Evolutionary conservation across 2,797 vertebrate genomes (phyloP).

Genomic region (Pteropus rufus): DNA sequence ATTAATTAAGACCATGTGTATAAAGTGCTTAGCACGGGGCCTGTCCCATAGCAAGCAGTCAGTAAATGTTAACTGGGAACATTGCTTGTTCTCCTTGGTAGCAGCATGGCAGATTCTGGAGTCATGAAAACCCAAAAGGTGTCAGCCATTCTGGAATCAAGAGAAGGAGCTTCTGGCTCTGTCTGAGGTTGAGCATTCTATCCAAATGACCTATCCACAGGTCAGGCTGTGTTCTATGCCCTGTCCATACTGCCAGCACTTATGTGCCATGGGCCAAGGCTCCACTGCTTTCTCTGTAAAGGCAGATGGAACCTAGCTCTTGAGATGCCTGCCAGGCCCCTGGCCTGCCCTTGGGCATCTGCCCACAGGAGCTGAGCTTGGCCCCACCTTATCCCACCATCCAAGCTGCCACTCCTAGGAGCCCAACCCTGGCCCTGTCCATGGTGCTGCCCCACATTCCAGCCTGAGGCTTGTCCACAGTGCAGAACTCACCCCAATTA

Average conservation of each 20-base stretch:
- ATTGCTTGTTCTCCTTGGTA: background rate
- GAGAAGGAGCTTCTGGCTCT: background rate
- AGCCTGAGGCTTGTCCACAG: background rate
- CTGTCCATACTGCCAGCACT: background rate
- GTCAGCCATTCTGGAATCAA: background rate
- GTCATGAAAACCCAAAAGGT: background rate
- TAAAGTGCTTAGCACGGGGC: background rate
- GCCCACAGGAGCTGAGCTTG: background rate
- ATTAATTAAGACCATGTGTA: background rate
- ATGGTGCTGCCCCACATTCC: slow-evolving; percentile 39
- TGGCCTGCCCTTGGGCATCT: background rate
- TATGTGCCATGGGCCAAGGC: background rate
- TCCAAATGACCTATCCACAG: background rate
- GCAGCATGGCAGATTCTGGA: background rate
- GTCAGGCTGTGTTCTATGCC: background rate
- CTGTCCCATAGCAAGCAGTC: background rate
- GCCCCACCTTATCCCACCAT: background rate
- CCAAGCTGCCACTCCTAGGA: background rate
- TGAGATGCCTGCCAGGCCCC: background rate
- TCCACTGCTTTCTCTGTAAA: background rate
- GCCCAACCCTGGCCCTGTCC: background rate
- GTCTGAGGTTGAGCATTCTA: background rate
- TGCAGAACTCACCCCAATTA: background rate
- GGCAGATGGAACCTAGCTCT: background rate
- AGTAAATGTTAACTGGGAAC: background rate